Evolutionary conservation across 2,888 invertebrate genomes (phyloP).

Genomic region (Lepas anatifera): DNA sequence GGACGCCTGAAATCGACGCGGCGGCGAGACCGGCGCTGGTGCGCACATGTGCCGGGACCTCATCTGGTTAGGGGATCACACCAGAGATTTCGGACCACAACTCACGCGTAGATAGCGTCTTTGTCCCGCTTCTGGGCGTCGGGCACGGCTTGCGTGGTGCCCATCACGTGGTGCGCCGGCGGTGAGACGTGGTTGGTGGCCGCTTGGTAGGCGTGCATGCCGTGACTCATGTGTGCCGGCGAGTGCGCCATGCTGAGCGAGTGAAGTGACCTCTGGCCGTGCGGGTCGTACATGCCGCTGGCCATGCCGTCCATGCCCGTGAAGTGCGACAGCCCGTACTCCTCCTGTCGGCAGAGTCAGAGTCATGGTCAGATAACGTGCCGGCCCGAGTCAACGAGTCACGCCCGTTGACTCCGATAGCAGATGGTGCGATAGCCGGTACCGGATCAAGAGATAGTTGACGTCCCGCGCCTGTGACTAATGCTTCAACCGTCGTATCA

Average conservation of each 20-base stretch:
- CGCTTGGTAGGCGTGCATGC: slow-evolving; percentile 7
- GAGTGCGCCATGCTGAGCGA: slow-evolving; percentile 3
- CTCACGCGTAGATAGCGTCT: slow-evolving; percentile 98
- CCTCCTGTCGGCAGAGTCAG: slow-evolving; percentile 7
- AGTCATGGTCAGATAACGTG: too few relatives aligned
- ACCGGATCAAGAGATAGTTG: too few relatives aligned
- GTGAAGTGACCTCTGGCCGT: slow-evolving; percentile 5
- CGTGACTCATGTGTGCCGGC: slow-evolving; percentile 5
- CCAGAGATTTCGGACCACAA: slow-evolving; percentile 30
- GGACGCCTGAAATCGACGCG: not conserved
- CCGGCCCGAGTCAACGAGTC: too few relatives aligned
- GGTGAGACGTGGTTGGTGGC: slow-evolving; percentile 13
- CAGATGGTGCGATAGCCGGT: too few relatives aligned
- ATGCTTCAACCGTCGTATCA: too few relatives aligned
- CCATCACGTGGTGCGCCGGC: slow-evolving; percentile 23
- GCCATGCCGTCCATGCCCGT: slow-evolving; percentile 11
- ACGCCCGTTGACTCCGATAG: too few relatives aligned
- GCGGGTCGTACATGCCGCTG: slow-evolving; percentile 9
- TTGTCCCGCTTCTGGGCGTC: slow-evolving; percentile 95
- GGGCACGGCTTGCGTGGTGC: slow-evolving; percentile 41
- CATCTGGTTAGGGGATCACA: too few relatives aligned
- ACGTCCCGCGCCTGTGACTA: too few relatives aligned
- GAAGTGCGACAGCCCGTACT: slow-evolving; percentile 6
- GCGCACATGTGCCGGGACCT: not conserved
- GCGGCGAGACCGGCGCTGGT: not conserved